Conservation (phyloP, 2,888 invertebrate species). For the Drosophila pegasa region DNA sequence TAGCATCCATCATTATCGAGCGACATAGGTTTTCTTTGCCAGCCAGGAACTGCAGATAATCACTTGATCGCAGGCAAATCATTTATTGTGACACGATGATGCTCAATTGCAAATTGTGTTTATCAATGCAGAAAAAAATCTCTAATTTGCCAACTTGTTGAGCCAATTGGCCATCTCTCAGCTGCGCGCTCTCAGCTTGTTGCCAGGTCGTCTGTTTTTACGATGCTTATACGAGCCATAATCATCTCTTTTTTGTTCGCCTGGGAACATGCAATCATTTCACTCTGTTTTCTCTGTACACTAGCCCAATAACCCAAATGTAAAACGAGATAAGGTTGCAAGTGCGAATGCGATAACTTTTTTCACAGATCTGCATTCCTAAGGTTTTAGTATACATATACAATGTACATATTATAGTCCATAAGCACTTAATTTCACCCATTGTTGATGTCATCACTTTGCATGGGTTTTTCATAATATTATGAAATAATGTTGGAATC, state of each 20-base stretch:
- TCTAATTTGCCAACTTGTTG: conserved; percentile 17
- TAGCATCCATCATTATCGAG: conserved; percentile 74
- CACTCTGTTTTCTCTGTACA: background rate
- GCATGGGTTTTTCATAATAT: conserved; percentile 13
- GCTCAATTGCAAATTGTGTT: conserved; percentile 41
- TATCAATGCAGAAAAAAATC: conserved; percentile 46
- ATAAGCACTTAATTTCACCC: background rate
- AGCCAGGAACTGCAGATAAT: conserved; percentile 59
- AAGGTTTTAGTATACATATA: background rate
- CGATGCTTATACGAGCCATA: conserved; percentile 21
- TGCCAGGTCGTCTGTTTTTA: conserved; percentile 23
- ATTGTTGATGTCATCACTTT: background rate
- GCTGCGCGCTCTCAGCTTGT: conserved; percentile 6
- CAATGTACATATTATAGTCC: background rate
- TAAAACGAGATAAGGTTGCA: conserved; percentile 19
- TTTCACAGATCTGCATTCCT: background rate
- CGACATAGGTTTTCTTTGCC: conserved; percentile 52
- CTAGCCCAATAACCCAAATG: conserved; percentile 13
- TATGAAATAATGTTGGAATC: conserved; percentile 17
- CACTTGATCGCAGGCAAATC: conserved; percentile 76
- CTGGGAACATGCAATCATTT: conserved; percentile 32
- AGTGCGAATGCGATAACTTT: background rate
- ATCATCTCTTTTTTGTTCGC: conserved; percentile 7
- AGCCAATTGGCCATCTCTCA: conserved; percentile 17
- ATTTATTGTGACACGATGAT: conserved; percentile 81